Base-by-base conservation (phyloP, 2,888 invertebrate species). In the Ophioninae sp. region DNA sequence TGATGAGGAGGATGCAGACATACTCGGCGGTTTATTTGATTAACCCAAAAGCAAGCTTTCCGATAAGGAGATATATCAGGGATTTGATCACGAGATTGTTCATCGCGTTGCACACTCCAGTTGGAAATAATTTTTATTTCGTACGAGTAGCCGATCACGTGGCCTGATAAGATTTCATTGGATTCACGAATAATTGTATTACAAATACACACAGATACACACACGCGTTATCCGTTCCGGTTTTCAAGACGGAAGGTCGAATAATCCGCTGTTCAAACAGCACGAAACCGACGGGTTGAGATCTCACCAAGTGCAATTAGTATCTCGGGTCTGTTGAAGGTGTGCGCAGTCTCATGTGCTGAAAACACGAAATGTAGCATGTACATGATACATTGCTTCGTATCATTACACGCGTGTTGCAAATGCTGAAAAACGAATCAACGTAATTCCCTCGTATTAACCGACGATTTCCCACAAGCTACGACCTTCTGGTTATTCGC, bases 211-310 rank as follows among this genome's bases (percentile, higher is more conserved):
- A 69, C 41, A 72, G 17, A 72, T 8, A 44, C 23, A 62, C 17
- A 41, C 62, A 20, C 56, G 21, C 65, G 56, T 72, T 79, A 72
- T 23, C 7, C 68, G 70, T 84, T 81, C 72, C 79, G 79, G 81
- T 81, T 84, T 37, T 78, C 62, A 67, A 84, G 81, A 84, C 81
- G 79, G 84, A 84, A 84, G 84, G 84, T 84, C 81, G 81, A 79
- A 79, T 69, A 75, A 75, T 76, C 78, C 23, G 41, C 10, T 57
- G 64, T 79, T 57, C 41, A 56, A 67, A 70, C 50, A 61, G 79
- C 77, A 65, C 21, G 68, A 67, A 50, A 21, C 56, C 30, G 56
- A 76, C 37, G 57, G 62, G 67, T 64, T 81, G 62, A 79, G 79
- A 84, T 59, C 62, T 73, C 56, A 65, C 20, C 13, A 44, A 76